Conservation (phyloP, 2,113 vertebrate species). For the Ardeotis arabs region DNA sequence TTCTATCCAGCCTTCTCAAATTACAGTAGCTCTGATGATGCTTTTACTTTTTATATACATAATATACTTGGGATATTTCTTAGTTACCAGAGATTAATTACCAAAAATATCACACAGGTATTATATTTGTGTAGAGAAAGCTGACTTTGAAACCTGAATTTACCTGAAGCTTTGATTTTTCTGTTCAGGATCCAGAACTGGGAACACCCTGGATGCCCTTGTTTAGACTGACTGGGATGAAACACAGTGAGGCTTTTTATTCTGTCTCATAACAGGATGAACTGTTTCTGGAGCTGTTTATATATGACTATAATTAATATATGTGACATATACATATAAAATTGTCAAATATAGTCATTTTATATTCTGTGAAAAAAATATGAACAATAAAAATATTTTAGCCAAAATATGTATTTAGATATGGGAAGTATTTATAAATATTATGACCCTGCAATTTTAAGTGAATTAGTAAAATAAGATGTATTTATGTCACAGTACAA, state of each 20-base stretch:
- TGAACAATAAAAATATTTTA: rapidly evolving
- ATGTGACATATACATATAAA: neutral
- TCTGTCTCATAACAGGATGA: neutral
- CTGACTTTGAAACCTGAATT: neutral
- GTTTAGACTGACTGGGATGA: neutral
- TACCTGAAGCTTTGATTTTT: neutral
- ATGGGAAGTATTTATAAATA: neutral
- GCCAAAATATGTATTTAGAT: neutral
- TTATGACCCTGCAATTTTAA: neutral
- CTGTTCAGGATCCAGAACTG: neutral
- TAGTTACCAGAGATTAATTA: neutral
- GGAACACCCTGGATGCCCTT: neutral
- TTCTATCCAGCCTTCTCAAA: neutral
- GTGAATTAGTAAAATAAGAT: neutral
- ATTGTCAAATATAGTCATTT: neutral
- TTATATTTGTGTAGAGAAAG: neutral
- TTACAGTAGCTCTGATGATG: neutral
- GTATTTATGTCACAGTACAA: neutral
- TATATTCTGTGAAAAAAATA: neutral
- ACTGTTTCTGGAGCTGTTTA: neutral
- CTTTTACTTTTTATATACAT: neutral
- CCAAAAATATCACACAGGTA: neutral
- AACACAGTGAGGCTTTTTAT: neutral
- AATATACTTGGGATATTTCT: neutral
- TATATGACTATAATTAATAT: neutral